Evolutionary conservation across 2,888 invertebrate species (phyloP), one percentile per base, ranked within the genome.

Genomic region (Oconnorella tubifera): DNA sequence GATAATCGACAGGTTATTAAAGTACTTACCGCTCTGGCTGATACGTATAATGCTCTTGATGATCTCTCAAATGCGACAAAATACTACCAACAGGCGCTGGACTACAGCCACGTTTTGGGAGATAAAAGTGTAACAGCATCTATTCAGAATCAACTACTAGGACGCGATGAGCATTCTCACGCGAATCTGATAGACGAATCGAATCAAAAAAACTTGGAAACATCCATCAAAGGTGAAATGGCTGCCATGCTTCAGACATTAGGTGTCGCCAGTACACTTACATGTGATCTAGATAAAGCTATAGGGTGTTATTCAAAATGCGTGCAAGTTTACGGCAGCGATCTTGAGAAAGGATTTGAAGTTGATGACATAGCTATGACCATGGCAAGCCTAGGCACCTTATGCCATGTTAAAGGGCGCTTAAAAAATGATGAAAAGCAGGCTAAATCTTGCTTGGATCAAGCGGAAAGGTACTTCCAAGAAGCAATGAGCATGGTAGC

Each of bases 361-460:
- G 40, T 48, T 1, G 74, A 76, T 6, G 79, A 78, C 33, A 76
- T 79, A 74, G 76, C 76, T 32, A 69, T 73, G 25, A 76, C 76
- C 0, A 69, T 80, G 48, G 77, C 78, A 23, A 77, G 76, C 62
- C 72, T 80, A 40, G 80, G 76, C 23, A 77, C 77, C n/a, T 77
- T 80, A 69, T 79, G 77, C 65, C 78, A 79, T 66, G 78, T 80
- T 3, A 80, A 80, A 66, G 78, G 78, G 3, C 79, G 78, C 64
- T 72, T 79, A 29, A 74, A 77, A 33, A 76, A 79, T 32, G 76
- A 76, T 53, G 69, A 75, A 1, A 76, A 75, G 19, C 73, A 76
- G 27, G 77, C 77, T 65, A 66, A 76, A 27, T 73, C 75, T 56
- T 77, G 79, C 75, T 76, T 76, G 23, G 66, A 74, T 3, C 68